phyloP scores from a whole-genome alignment of 2,888 invertebrate species.

The Priocnemis perturbator region DNA sequence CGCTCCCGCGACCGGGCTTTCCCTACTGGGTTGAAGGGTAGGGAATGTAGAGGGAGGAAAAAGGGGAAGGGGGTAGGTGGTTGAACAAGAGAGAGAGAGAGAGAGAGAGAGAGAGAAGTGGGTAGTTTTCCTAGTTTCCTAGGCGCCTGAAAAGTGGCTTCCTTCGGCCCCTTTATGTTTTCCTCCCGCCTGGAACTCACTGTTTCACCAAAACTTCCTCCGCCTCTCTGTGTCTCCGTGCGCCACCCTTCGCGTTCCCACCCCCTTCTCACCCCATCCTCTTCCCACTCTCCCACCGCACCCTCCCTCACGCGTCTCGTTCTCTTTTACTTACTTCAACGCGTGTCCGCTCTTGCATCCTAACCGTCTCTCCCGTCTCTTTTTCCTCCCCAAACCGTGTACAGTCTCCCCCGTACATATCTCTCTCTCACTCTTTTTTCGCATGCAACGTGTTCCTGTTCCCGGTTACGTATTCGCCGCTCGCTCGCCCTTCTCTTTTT shows the following conservation, averaged over 20 bases:
- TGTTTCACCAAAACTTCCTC: constrained; percentile 1
- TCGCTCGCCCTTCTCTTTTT: not conserved
- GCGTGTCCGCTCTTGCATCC: not conserved
- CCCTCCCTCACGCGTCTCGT: not conserved
- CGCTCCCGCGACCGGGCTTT: constrained; percentile 16
- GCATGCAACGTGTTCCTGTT: constrained; percentile 10
- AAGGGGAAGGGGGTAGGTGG: not conserved
- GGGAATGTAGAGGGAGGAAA: constrained; percentile 6
- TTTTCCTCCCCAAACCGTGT: not conserved
- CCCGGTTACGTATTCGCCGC: constrained; percentile 2
- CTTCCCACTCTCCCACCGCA: constrained; percentile 2
- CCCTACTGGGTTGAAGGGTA: not conserved
- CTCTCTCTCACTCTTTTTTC: not conserved
- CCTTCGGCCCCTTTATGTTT: constrained; percentile 40
- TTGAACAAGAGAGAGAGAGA: constrained; percentile 9
- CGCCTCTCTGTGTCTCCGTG: not conserved
- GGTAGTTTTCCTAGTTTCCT: constrained; percentile 34
- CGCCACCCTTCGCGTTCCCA: constrained; percentile 2
- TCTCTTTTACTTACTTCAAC: not conserved
- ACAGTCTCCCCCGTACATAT: not conserved
- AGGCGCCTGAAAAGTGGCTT: constrained; percentile 43
- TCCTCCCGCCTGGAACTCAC: constrained; percentile 16
- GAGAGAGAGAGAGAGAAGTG: constrained; percentile 19
- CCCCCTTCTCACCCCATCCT: constrained; percentile 14
- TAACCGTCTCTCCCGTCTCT: constrained; percentile 4